Percentiles rank a stretch among this genome's conserved stretches.
Conservation (phyloP, 2,797 vertebrate species). For the Ambastaia sidthimunki region DNA sequence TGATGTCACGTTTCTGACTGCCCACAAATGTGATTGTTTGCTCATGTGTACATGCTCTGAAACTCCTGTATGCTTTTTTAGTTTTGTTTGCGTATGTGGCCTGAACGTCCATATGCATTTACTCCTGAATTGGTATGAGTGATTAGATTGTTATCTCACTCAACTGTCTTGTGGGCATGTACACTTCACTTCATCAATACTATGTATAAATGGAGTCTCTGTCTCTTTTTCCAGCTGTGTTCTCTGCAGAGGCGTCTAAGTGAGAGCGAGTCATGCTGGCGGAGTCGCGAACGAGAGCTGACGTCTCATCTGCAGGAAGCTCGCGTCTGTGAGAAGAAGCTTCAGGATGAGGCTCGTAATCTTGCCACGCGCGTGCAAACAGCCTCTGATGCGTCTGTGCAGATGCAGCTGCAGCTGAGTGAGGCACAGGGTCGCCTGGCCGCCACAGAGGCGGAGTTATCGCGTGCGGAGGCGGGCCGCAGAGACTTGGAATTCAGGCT, state of each 20-base stretch:
- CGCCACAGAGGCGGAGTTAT: constrained; percentile 87
- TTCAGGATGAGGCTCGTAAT: constrained; percentile 84
- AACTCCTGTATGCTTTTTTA: not conserved
- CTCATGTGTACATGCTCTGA: not conserved
- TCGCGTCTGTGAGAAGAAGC: constrained; percentile 84
- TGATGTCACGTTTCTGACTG: constrained; percentile 57
- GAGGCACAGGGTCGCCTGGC: constrained; percentile 87
- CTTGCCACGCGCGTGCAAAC: constrained; percentile 82
- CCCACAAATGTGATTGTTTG: too few species aligned
- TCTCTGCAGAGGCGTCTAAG: constrained; percentile 79
- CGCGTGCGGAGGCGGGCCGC: constrained; percentile 79
- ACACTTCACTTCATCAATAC: too few species aligned
- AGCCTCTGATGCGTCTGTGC: constrained; percentile 69
- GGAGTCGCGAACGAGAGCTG: constrained; percentile 81
- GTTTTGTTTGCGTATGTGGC: too few species aligned
- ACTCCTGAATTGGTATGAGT: too few species aligned
- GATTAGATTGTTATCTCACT: too few species aligned
- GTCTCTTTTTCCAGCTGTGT: constrained; percentile 73
- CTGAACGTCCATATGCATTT: too few species aligned
- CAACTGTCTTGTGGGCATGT: too few species aligned
- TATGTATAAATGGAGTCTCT: not conserved
- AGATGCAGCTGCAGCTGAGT: constrained; percentile 84
- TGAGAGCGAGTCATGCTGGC: constrained; percentile 80
- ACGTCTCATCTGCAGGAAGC: constrained; percentile 86
- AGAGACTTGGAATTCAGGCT: constrained; percentile 84